These are phyloP conservation scores for Percopsis transmontana DNA, from an alignment of 2,113 vertebrate species.

Conservation along the genomic window DNA sequence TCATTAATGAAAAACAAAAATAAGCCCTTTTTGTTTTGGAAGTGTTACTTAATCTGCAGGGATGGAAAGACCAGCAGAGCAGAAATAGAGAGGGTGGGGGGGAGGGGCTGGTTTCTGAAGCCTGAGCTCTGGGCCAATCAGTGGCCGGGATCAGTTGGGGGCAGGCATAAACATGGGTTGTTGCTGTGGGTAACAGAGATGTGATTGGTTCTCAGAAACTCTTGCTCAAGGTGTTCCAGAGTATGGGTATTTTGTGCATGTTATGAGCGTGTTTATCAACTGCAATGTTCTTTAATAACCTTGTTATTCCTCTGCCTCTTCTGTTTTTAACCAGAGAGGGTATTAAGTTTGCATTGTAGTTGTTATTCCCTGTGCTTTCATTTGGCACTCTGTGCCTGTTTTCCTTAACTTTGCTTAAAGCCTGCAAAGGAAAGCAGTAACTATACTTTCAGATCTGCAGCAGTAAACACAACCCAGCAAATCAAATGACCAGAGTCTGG, in stretches of 20 bases:
- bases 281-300: conserved; percentile 69
- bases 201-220: conserved; percentile 67
- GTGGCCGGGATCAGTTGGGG: conserved; percentile 46
- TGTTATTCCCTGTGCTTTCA: conserved; percentile 13
- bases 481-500: conserved; percentile 4
- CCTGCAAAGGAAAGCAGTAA: conserved; percentile 13
- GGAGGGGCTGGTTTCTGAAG: conserved; percentile 27
- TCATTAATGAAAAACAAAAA: conserved; percentile 77
- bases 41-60: conserved; percentile 75
- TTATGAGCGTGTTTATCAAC: conserved; percentile 68
- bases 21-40: conserved; percentile 79
- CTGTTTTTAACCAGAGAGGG: conserved; percentile 25
- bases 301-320: conserved; percentile 62
- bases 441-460: not conserved
- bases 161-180: conserved; percentile 65
- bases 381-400: not conserved
- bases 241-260: conserved; percentile 66
- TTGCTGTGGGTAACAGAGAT: conserved; percentile 81
- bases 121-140: conserved; percentile 64
- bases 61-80: conserved; percentile 41
- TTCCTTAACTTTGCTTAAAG: conserved; percentile 50
- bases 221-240: conserved; percentile 68
- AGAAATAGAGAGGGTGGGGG: conserved; percentile 25
- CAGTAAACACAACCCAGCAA: conserved; percentile 45
- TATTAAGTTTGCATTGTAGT: not conserved